phyloP scores from a whole-genome alignment of 1,140 invertebrate species.

The Cotesia vestalis region DNA sequence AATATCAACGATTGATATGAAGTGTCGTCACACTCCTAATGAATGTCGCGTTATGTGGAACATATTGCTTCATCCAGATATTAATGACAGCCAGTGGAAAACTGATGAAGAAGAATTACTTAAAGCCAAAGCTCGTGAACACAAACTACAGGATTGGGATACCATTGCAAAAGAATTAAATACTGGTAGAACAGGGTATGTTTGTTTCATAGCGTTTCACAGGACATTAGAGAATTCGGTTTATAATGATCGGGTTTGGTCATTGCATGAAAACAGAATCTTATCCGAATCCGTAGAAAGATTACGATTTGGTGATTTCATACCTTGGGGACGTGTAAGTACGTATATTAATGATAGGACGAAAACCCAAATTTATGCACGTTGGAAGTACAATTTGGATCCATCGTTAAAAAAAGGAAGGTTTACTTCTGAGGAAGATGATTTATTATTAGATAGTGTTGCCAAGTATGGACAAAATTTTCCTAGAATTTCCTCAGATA shows the following conservation, averaged over 20 bases:
- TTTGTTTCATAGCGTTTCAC: constrained; percentile 72
- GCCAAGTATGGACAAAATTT: constrained; percentile 72
- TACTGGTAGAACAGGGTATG: constrained; percentile 71
- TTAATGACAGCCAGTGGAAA: constrained; percentile 72
- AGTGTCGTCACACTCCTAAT: constrained; percentile 62
- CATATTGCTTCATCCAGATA: constrained; percentile 71
- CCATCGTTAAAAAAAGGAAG: constrained; percentile 66
- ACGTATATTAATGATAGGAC: constrained; percentile 69
- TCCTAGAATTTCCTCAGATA: constrained; percentile 59
- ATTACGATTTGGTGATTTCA: constrained; percentile 69
- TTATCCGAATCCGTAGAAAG: constrained; percentile 67
- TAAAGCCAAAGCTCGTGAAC: constrained; percentile 55
- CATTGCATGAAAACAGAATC: constrained; percentile 69
- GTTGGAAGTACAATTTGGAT: constrained; percentile 62
- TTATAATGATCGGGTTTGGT: constrained; percentile 66
- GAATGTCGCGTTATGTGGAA: constrained; percentile 74
- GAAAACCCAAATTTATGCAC: constrained; percentile 71
- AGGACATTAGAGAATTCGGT: constrained; percentile 73
- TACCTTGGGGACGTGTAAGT: constrained; percentile 73
- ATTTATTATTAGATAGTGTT: constrained; percentile 68
- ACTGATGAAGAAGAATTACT: constrained; percentile 69
- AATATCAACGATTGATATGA: constrained; percentile 62
- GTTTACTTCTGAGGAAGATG: constrained; percentile 72
- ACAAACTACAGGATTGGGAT: constrained; percentile 73
- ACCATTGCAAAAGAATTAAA: constrained; percentile 68